These are phyloP conservation scores for Phallusia fumigata DNA, from an alignment of 23 tunicate species.

Conservation along the genomic window DNA sequence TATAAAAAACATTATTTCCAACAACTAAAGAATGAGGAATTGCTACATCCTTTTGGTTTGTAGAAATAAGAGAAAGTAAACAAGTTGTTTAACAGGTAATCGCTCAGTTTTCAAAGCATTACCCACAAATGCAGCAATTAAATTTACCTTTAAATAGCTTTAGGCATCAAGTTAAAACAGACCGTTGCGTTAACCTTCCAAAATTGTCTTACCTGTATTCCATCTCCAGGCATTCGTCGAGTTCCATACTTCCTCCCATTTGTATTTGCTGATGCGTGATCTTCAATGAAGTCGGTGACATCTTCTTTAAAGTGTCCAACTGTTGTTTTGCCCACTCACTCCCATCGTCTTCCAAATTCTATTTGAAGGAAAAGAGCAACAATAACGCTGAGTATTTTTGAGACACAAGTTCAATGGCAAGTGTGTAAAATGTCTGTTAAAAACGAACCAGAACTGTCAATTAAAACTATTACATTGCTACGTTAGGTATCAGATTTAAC, in stretches of 20 bases:
- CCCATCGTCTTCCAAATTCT: constrained; percentile 74
- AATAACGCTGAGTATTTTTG: background rate
- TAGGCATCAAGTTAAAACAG: too few species aligned
- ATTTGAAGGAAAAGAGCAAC: background rate
- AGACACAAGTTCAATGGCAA: background rate
- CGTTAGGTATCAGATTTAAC: constrained; percentile 64
- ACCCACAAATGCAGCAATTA: too few species aligned
- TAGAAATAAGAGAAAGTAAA: too few species aligned
- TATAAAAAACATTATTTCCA: too few species aligned
- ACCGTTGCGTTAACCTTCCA: too few species aligned
- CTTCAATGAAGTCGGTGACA: constrained; percentile 89
- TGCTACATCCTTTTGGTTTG: too few species aligned
- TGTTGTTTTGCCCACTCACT: constrained; percentile 87
- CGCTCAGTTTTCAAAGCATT: too few species aligned
- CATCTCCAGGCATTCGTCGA: constrained; percentile 86
- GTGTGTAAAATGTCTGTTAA: too few species aligned
- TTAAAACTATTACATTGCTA: too few species aligned
- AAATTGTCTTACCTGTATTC: constrained; percentile 81
- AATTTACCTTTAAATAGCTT: too few species aligned
- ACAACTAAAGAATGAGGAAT: too few species aligned
- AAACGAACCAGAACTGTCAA: constrained; percentile 66
- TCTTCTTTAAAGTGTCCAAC: constrained; percentile 46
- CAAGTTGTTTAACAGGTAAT: too few species aligned
- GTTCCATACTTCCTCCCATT: constrained; percentile 48
- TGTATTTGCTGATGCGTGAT: constrained; percentile 73